Percentiles rank a stretch among this genome's conserved stretches.
Evolutionary conservation across 1,140 invertebrate species (phyloP).

Genomic region (Cydia fagiglandana): DNA sequence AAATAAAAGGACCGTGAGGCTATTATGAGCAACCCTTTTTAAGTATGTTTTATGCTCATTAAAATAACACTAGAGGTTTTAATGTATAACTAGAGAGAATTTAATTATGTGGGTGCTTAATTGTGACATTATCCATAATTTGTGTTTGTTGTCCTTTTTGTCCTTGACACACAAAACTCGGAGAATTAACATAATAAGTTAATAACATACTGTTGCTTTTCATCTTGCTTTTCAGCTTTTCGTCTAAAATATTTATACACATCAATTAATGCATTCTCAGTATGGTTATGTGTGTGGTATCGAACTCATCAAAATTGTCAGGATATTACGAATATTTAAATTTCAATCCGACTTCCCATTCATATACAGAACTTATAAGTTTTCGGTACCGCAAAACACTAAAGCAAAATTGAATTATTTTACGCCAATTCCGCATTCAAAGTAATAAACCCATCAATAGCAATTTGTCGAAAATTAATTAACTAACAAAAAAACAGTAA

Average conservation of each 20-base stretch:
- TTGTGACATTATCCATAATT: neutral
- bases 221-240: too few species aligned
- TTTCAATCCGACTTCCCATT: too few species aligned
- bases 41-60: slow-evolving; percentile 25
- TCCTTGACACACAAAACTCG: neutral
- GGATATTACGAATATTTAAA: too few species aligned
- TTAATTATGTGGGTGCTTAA: neutral
- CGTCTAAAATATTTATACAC: too few species aligned
- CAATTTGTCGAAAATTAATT: slow-evolving; percentile 6
- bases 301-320: too few species aligned
- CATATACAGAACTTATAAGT: too few species aligned
- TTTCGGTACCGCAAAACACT: too few species aligned
- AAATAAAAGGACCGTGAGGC: neutral
- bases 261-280: too few species aligned
- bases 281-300: too few species aligned
- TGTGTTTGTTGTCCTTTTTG: neutral
- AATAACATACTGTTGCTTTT: too few species aligned
- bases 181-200: neutral
- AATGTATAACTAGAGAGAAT: slow-evolving; percentile 1
- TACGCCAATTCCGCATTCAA: neutral
- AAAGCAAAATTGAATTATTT: too few species aligned
- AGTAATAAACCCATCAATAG: neutral
- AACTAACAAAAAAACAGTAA: slow-evolving; percentile 21
- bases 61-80: neutral
- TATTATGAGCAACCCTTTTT: neutral